phyloP scores from a whole-genome alignment of 2,113 vertebrate genomes.

The Cromileptes altivelis region DNA sequence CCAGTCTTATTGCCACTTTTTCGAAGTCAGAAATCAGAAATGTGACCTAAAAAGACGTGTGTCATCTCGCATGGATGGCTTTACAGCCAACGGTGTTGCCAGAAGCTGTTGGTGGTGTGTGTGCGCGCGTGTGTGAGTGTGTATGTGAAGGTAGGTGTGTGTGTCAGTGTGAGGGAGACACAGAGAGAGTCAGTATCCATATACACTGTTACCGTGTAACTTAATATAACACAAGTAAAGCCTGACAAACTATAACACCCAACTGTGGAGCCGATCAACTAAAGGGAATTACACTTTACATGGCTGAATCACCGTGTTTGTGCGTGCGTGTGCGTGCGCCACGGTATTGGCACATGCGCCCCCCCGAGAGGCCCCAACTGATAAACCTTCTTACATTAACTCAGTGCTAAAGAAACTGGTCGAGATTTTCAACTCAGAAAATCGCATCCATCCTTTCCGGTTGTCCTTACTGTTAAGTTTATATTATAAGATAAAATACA shows the following conservation, averaged over 20 bases:
- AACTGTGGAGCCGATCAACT: constrained; percentile 29
- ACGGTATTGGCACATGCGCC: constrained; percentile 13
- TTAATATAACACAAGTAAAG: constrained; percentile 39
- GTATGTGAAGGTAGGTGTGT: constrained; percentile 16
- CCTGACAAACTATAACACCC: constrained; percentile 47
- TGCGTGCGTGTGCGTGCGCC: not conserved
- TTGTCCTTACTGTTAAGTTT: not conserved
- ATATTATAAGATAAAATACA: not conserved
- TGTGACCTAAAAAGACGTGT: constrained; percentile 20
- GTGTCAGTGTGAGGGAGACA: not conserved
- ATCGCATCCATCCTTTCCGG: not conserved
- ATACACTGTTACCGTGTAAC: constrained; percentile 40
- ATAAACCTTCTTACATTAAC: constrained; percentile 38
- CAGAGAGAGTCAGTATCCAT: not conserved
- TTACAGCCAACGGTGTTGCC: constrained; percentile 30
- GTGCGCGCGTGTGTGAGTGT: constrained; percentile 19
- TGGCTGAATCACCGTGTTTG: not conserved
- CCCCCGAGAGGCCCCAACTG: constrained; percentile 39
- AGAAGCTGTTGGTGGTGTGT: constrained; percentile 26
- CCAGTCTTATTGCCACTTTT: constrained; percentile 12
- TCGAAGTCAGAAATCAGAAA: constrained; percentile 46
- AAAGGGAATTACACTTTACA: constrained; percentile 21
- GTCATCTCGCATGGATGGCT: constrained; percentile 29
- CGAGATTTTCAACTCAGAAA: not conserved
- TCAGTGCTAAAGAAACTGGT: constrained; percentile 7